phyloP scores from a whole-genome alignment of 2,888 invertebrate species.

The Epinotia bilunana region DNA sequence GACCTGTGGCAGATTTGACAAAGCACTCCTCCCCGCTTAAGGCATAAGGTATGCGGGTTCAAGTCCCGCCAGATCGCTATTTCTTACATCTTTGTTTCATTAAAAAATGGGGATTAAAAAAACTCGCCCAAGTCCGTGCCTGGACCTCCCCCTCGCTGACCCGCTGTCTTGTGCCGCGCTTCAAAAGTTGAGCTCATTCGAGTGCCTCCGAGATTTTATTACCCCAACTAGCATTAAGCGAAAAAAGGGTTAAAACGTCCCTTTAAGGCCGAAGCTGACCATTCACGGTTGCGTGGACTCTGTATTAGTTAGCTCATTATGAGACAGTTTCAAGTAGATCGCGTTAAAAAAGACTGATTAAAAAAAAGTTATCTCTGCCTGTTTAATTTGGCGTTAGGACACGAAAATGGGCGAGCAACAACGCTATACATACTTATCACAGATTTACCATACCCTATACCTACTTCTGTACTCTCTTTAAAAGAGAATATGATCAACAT shows the following conservation, averaged over 20 bases:
- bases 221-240: constrained; percentile 78
- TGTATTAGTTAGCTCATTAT: constrained; percentile 78
- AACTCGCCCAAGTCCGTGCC: constrained; percentile 59
- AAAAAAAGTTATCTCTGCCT: background rate
- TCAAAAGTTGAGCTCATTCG: constrained; percentile 84
- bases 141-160: constrained; percentile 80
- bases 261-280: constrained; percentile 78
- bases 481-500: too few species aligned
- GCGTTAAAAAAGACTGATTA: constrained; percentile 20
- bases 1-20: too few species aligned
- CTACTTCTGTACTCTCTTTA: background rate
- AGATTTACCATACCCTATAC: background rate
- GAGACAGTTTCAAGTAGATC: constrained; percentile 69
- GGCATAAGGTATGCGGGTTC: too few species aligned
- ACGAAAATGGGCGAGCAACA: background rate
- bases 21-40: too few species aligned
- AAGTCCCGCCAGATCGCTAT: too few species aligned
- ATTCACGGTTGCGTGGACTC: constrained; percentile 76
- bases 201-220: constrained; percentile 84
- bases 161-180: constrained; percentile 82
- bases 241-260: constrained; percentile 75
- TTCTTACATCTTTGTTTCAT: too few species aligned
- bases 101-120: too few species aligned
- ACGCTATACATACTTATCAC: background rate
- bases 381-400: background rate